Percentiles rank a stretch among this genome's conserved stretches.
These are phyloP conservation scores for Drosophila prosaltans DNA, from an alignment of 1,140 invertebrate genomes.

Conservation along the genomic window DNA sequence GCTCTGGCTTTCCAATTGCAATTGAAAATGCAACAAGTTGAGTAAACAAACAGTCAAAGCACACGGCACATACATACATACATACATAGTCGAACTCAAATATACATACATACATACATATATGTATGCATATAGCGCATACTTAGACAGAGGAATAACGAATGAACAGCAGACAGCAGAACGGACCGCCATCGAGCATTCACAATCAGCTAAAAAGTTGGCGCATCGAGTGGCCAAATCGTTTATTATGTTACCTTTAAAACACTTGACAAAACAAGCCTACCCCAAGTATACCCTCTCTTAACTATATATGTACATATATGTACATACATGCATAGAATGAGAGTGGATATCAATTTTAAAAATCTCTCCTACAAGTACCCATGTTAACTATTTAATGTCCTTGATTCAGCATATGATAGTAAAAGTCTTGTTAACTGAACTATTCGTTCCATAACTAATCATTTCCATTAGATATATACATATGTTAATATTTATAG, in stretches of 20 bases:
- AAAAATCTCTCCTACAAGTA: too few relatives aligned
- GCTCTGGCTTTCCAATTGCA: constrained; percentile 28
- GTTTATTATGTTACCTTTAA: constrained; percentile 47
- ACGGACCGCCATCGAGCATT: constrained; percentile 22
- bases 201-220: constrained; percentile 58
- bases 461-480: too few relatives aligned
- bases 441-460: too few relatives aligned
- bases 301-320: too few relatives aligned
- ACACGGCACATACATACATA: background rate
- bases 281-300: too few relatives aligned
- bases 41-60: constrained; percentile 52
- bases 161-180: constrained; percentile 19
- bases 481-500: too few relatives aligned
- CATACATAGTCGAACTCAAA: background rate
- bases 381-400: too few relatives aligned
- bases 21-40: constrained; percentile 69
- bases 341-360: too few relatives aligned
- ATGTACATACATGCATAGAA: too few relatives aligned
- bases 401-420: too few relatives aligned
- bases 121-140: background rate
- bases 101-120: constrained; percentile 9
- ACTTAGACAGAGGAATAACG: background rate
- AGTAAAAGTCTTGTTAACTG: too few relatives aligned
- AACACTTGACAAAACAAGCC: background rate
- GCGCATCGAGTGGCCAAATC: constrained; percentile 55